Conservation (phyloP, 2,888 invertebrate genomes). For the Tanypteryx hageni region DNA sequence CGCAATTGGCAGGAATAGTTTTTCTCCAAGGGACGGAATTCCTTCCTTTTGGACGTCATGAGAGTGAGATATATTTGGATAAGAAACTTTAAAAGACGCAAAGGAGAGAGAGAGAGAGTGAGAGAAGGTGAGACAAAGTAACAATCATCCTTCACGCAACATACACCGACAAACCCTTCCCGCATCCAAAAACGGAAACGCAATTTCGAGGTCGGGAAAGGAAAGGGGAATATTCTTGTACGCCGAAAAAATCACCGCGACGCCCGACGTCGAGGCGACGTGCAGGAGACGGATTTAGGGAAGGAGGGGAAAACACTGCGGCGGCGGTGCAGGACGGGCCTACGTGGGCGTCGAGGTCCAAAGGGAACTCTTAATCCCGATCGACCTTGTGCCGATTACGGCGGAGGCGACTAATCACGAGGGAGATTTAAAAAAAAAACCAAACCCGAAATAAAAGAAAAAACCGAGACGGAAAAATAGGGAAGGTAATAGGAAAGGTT, state of each 20-base stretch:
- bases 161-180: not conserved
- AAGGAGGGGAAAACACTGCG: not conserved
- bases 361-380: not conserved
- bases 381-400: conserved; percentile 52
- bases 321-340: not conserved
- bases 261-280: not conserved
- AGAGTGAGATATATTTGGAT: not conserved
- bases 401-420: not conserved
- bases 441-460: not conserved
- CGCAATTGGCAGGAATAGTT: not conserved
- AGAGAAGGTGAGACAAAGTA: too few species aligned
- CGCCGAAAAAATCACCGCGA: not conserved
- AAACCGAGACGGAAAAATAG: not conserved
- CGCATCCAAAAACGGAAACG: not conserved
- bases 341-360: not conserved
- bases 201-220: not conserved
- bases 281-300: not conserved
- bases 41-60: not conserved
- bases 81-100: not conserved
- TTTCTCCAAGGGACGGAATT: not conserved
- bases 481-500: not conserved
- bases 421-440: not conserved
- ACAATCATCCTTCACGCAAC: too few species aligned
- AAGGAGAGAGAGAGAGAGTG: not conserved
- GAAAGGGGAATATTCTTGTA: not conserved